Percentiles rank a stretch among this genome's conserved stretches.
These are phyloP conservation scores for Athalia circularis DNA, from an alignment of 2,888 invertebrate genomes.

Conservation along the genomic window DNA sequence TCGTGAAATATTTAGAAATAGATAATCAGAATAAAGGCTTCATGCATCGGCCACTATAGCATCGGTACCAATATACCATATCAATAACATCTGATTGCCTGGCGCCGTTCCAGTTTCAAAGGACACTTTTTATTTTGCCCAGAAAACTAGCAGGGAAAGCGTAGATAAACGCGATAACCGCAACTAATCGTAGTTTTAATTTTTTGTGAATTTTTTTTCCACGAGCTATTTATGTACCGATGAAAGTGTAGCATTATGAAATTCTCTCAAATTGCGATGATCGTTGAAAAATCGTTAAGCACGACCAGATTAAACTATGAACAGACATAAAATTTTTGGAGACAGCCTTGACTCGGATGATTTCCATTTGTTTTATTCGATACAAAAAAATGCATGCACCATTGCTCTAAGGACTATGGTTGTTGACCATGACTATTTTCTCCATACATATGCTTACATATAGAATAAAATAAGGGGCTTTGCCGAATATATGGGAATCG, in stretches of 20 bases:
- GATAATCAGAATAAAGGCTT: too few species aligned
- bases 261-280: too few species aligned
- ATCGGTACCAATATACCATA: neutral
- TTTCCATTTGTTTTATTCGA: conserved; percentile 2
- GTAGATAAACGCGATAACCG: neutral
- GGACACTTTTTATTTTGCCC: neutral
- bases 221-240: too few species aligned
- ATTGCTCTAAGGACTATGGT: neutral
- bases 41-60: too few species aligned
- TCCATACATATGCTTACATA: too few species aligned
- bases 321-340: conserved; percentile 4
- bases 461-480: too few species aligned
- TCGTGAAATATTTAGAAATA: too few species aligned
- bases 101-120: neutral
- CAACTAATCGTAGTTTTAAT: too few species aligned
- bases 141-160: neutral
- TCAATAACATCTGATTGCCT: neutral
- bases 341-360: conserved; percentile 23
- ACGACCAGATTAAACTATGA: neutral
- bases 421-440: neutral
- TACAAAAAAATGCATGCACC: neutral
- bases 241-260: too few species aligned
- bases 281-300: neutral
- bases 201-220: too few species aligned
- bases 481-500: too few species aligned